Percentiles rank a stretch among this genome's conserved stretches.
phyloP scores from a whole-genome alignment of 35 echinoderm and acorn worm species.

The Apostichopus californicus region DNA sequence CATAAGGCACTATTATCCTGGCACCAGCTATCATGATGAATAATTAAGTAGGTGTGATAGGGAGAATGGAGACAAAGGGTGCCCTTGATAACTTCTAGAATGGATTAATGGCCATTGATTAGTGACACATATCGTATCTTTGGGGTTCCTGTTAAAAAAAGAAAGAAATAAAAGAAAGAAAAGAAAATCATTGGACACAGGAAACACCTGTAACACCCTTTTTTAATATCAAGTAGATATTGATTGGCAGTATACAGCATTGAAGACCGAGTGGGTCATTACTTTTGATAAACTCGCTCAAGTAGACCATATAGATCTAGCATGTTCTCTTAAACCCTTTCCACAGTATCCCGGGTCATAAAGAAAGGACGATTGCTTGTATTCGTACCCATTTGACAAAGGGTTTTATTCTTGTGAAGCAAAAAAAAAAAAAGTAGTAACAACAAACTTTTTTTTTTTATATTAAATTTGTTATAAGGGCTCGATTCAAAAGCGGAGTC shows the following conservation, averaged over 20 bases:
- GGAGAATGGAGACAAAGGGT: constrained; percentile 10
- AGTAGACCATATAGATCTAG: background rate
- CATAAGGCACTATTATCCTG: constrained; percentile 34
- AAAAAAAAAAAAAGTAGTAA: background rate
- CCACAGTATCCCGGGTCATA: background rate
- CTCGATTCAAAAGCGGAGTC: background rate
- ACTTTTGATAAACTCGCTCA: background rate
- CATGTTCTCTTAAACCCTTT: background rate
- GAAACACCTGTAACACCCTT: constrained; percentile 38
- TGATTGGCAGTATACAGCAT: background rate
- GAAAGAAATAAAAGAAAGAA: no score
- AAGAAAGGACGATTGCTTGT: background rate
- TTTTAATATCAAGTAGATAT: constrained; percentile 37
- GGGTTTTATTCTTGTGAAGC: background rate
- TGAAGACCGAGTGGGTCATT: no score
- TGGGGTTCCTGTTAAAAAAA: background rate
- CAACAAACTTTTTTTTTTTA: background rate
- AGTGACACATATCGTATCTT: background rate
- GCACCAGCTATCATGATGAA: constrained; percentile 12
- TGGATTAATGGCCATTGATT: constrained; percentile 34
- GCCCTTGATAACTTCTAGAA: constrained; percentile 33
- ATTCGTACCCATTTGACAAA: background rate
- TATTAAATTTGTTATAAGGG: background rate
- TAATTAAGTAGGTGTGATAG: constrained; percentile 32
- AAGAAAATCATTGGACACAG: background rate